Evolutionary conservation across 2,797 vertebrate species (phyloP).

Genomic region (Dryobates pubescens): DNA sequence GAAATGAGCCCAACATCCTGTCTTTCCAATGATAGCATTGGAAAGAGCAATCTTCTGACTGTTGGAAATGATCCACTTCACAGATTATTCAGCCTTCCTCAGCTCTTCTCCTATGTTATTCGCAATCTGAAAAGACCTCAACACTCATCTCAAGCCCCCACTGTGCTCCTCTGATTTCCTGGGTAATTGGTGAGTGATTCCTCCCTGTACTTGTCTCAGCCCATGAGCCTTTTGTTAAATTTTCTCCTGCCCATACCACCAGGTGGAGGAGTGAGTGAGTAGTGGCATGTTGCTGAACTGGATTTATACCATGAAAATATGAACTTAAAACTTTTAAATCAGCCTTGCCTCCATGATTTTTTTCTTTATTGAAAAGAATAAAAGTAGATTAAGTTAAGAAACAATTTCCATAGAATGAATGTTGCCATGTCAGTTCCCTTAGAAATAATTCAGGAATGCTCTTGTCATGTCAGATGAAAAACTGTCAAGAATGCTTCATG

Average conservation of each 20-base stretch:
- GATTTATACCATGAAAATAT: neutral
- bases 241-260: neutral
- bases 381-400: neutral
- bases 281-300: neutral
- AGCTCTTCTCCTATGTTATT: neutral
- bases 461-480: neutral
- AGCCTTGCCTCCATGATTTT: neutral
- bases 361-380: neutral
- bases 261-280: neutral
- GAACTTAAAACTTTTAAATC: neutral
- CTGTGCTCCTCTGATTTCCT: too few relatives aligned
- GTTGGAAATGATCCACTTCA: neutral
- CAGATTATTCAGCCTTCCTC: neutral
- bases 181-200: neutral
- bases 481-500: neutral
- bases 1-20: neutral
- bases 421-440: neutral
- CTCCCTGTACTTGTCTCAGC: neutral
- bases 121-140: neutral
- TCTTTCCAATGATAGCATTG: neutral
- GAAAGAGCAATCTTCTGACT: neutral
- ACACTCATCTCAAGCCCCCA: neutral
- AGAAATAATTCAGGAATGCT: conserved; percentile 1
- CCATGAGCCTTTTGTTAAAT: neutral
- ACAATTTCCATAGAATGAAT: neutral